These are phyloP conservation scores for Thelaira solivaga DNA, from an alignment of 2,888 invertebrate species.

Conservation along the genomic window DNA sequence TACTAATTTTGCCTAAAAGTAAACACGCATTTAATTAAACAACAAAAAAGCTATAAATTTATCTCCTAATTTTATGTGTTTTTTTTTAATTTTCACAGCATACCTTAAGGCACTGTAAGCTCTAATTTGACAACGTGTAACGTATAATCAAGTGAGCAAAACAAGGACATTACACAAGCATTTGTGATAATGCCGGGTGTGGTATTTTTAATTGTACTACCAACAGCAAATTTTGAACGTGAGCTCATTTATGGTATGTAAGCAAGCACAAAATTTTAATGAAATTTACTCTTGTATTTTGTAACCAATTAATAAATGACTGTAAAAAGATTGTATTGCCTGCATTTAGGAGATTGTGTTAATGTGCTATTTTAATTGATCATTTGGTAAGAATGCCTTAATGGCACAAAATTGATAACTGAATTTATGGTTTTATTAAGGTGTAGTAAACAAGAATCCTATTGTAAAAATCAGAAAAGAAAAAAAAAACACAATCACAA, in stretches of 20 bases:
- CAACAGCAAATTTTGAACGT: slow-evolving; percentile 83
- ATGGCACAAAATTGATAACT: background rate
- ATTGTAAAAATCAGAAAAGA: too few species aligned
- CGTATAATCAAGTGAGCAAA: background rate
- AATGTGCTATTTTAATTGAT: background rate
- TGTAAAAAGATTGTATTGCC: slow-evolving; percentile 8
- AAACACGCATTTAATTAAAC: background rate
- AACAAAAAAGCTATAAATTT: background rate
- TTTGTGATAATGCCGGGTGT: slow-evolving; percentile 80
- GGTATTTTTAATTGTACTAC: slow-evolving; percentile 83
- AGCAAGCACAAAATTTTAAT: slow-evolving; percentile 16
- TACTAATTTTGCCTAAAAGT: background rate
- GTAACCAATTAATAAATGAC: slow-evolving; percentile 16
- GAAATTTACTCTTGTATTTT: slow-evolving; percentile 3
- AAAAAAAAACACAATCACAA: too few species aligned
- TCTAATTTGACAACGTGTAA: background rate
- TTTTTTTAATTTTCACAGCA: slow-evolving; percentile 41
- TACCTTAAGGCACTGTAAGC: slow-evolving; percentile 35
- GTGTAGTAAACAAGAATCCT: too few species aligned
- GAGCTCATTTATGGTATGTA: slow-evolving; percentile 76
- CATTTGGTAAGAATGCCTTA: background rate
- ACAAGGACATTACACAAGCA: background rate
- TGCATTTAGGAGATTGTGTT: background rate
- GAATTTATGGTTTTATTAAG: background rate
- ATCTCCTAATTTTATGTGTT: background rate